phyloP scores from a whole-genome alignment of 1,140 invertebrate species.

The Lordiphosa mommai region DNA sequence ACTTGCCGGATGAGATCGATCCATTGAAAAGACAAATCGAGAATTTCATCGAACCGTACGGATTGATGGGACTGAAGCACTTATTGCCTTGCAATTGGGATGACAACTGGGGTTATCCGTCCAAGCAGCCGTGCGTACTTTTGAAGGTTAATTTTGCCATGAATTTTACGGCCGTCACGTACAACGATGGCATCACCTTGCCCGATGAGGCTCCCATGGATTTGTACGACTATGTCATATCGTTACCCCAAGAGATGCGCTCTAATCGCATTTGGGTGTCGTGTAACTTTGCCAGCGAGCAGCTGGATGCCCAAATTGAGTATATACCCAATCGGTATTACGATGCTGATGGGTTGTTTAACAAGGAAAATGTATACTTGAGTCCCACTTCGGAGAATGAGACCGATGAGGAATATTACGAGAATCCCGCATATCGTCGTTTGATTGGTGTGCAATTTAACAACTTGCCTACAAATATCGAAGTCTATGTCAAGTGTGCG shows the following conservation, averaged over 20 bases:
- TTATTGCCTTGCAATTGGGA: constrained; percentile 40
- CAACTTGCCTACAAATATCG: constrained; percentile 18
- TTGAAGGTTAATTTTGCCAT: constrained; percentile 42
- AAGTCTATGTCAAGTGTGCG: constrained; percentile 15
- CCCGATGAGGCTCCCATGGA: constrained; percentile 23
- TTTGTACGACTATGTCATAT: constrained; percentile 20
- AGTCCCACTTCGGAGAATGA: constrained; percentile 13
- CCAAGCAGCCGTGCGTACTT: constrained; percentile 35
- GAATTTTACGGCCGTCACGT: constrained; percentile 27
- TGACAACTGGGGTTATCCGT: constrained; percentile 33
- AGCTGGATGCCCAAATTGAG: not conserved
- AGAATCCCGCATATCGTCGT: constrained; percentile 23
- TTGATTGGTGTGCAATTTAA: constrained; percentile 19
- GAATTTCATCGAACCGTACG: constrained; percentile 7
- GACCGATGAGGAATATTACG: not conserved
- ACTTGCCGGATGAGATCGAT: not conserved
- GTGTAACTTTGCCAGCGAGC: constrained; percentile 2
- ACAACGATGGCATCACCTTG: constrained; percentile 16
- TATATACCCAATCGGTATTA: constrained; percentile 35
- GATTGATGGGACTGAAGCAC: not conserved
- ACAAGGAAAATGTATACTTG: not conserved
- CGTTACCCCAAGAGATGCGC: constrained; percentile 11
- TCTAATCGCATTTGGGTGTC: constrained; percentile 41
- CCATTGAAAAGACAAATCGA: constrained; percentile 16
- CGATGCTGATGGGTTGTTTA: constrained; percentile 21